Evolutionary conservation across 2,113 vertebrate species (phyloP).

Genomic region (Gobio gobio): DNA sequence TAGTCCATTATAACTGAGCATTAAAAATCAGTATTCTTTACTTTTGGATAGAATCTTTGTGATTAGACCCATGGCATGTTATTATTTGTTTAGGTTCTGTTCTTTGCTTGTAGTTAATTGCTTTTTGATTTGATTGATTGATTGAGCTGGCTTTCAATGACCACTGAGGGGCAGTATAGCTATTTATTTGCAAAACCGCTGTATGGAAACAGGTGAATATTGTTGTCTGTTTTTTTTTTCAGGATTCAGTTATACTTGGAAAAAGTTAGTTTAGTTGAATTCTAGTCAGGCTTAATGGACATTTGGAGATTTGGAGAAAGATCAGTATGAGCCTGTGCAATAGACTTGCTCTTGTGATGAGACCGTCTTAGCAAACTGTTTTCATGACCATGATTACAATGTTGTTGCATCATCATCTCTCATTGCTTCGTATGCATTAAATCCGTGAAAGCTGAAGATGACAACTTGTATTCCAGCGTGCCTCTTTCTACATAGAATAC

Average conservation of each 20-base stretch:
- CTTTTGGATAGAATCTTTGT: background rate
- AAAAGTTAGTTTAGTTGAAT: background rate
- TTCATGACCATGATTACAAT: slow-evolving; percentile 1
- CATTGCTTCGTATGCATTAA: background rate
- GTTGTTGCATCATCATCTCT: slow-evolving; percentile 9
- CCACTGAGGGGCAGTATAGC: background rate
- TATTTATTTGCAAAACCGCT: background rate
- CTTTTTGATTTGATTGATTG: background rate
- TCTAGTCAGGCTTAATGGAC: background rate
- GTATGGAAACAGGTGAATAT: background rate
- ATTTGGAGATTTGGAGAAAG: background rate
- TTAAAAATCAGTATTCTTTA: background rate
- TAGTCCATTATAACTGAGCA: background rate
- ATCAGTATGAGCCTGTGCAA: background rate
- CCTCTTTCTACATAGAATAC: background rate
- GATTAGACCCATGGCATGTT: background rate
- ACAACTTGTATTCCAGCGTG: background rate
- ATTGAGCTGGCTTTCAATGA: background rate
- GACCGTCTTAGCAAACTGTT: background rate
- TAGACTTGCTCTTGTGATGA: background rate
- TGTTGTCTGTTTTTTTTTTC: background rate
- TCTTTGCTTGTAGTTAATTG: background rate
- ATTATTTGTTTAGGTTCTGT: background rate
- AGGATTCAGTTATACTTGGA: background rate
- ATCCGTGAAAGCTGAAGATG: background rate